Evolutionary conservation across 2,797 vertebrate species (phyloP), one percentile per base, ranked within the genome.

Genomic region (Petrocephalus sullivani): DNA sequence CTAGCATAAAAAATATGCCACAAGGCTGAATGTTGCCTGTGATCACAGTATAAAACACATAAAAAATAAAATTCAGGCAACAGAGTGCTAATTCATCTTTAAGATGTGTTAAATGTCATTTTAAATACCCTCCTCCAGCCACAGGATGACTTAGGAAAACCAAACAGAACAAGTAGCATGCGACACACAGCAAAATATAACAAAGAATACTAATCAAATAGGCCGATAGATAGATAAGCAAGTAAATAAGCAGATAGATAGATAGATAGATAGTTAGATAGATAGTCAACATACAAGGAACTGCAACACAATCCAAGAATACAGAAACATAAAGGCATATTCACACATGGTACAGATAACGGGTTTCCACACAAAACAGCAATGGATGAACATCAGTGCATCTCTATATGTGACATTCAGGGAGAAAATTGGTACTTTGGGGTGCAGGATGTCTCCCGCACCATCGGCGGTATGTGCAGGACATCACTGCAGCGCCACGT

Each of bases 401-500:
- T 88, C 56, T 86, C 49, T 64, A 56, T 54, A n/a, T 85, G 37
- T 57, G 61, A 23, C 88, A 57, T 86, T 88, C 28, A n/a, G 58
- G 33, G 21, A 41, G 56, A 83, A 87, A 64, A 82, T 54, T 60
- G 41, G 37, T 85, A 82, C 82, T 88, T 64, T 71, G 61, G 60
- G 58, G 83, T 41, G 16, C 33, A 51, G 28, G 87, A 87, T 87
- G 56, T 14, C 46, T 60, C n/a, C 57, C 3, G 16, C 58, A 58
- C 84, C 85, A 41, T 9, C 37, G 0, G 1, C 5, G 51, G 81
- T 49, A 88, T 89, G 53, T 64, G n/a, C 88, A 53, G 90, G 91
- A 90, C 88, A 88, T 9, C 89, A 91, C 90, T 89, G 85, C 56
- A 60, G 86, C 90, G 87, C 19, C 88, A 90, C 7, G 23, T 92